Evolutionary conservation across 2,888 invertebrate species (phyloP).

Genomic region (Nesidiocoris tenuis): DNA sequence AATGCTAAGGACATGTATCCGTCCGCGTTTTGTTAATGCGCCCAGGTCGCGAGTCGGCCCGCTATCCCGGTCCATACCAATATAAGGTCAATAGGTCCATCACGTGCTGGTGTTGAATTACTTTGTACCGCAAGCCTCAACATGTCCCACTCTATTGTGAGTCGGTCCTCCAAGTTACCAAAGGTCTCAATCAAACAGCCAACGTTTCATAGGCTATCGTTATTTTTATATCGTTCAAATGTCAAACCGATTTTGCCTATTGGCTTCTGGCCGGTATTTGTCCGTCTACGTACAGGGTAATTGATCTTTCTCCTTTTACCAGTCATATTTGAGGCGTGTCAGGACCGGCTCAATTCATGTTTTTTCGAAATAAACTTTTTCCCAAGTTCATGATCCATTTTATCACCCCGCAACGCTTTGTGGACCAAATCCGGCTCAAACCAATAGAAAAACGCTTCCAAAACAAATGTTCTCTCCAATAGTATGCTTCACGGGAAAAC

Average conservation of each 20-base stretch:
- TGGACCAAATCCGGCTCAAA: no score
- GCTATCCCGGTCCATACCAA: not conserved
- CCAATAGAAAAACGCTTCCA: no score
- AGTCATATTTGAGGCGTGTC: no score
- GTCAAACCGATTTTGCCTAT: not conserved
- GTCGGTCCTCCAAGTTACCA: not conserved
- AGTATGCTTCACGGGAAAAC: no score
- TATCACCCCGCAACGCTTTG: no score
- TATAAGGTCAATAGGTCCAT: slow-evolving; percentile 1
- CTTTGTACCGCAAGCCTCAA: slow-evolving; percentile 2
- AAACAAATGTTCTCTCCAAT: no score
- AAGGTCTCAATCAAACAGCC: slow-evolving; percentile 12
- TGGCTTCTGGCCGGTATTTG: not conserved
- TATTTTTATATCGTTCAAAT: slow-evolving; percentile 20
- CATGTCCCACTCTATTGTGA: not conserved
- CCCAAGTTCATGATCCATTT: no score
- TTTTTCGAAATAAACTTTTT: no score
- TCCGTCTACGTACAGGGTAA: no score
- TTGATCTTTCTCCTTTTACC: no score
- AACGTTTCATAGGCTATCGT: not conserved
- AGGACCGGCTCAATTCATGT: no score
- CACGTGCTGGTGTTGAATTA: slow-evolving; percentile 10
- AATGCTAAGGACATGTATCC: not conserved
- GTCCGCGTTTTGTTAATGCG: not conserved
- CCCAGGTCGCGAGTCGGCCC: not conserved